Evolutionary conservation across 2,113 vertebrate genomes (phyloP), one percentile per base, ranked within the genome.

Genomic region (Sialia sialis): DNA sequence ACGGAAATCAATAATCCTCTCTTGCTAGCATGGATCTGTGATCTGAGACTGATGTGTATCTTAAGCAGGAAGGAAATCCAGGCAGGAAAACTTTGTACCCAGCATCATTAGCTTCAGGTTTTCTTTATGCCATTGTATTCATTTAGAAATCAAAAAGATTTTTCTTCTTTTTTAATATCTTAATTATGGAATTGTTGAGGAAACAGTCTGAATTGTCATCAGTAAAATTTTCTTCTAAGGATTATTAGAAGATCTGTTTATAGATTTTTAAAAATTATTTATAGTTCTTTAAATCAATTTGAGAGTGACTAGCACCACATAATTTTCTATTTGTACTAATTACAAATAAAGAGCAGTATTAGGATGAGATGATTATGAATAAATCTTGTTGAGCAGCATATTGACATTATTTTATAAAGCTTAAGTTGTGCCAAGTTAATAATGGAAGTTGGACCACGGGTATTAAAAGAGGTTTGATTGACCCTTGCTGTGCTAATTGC

Each of bases 301-400:
- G 54, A 89, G 94, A 94, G 54, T 69, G 74, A 97, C 70, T 82
- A 85, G 81, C 4, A 4, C 41, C 54, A 76, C 59, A 75, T 68
- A 44, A 79, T 82, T 87, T 94, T 73, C 84, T 89, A 25, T 89
- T 94, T 87, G 92, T 46, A 73, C 78, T 94, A 87, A 96, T 93
- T 87, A 67, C 74, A 85, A 85, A 63, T 82, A 62, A 95, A 93
- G 72, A 92, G 34, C 74, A 83, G 30, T 87, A 93, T 94, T 66
- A 95, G 55, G 81, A 82, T 49, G 39, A 96, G 44, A 66, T 15
- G 43, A 82, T 85, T 93, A 89, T 69, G 93, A 95, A 95, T 87
- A 92, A 89, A 93, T 41, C 91, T 84, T 64, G 66, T 72, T 79
- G 49, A 91, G 74, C 81, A 87, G 54, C 34, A 62, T 39, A 38